Evolutionary conservation across 2,113 vertebrate species (phyloP).

Genomic region (Catharus fuscescens): DNA sequence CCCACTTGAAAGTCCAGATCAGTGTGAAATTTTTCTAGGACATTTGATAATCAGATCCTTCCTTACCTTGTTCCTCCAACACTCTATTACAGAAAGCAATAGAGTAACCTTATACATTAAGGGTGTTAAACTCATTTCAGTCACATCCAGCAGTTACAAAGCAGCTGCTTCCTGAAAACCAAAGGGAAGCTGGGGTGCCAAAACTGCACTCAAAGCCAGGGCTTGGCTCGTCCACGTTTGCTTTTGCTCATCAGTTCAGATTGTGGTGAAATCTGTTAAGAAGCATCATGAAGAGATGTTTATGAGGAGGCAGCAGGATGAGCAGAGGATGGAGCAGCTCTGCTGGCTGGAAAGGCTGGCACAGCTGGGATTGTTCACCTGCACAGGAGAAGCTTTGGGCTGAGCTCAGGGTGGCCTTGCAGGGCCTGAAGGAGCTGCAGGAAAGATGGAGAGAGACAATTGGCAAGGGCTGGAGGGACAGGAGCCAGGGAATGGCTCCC

Average conservation of each 20-base stretch:
- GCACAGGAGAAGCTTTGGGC: background rate
- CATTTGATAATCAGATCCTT: background rate
- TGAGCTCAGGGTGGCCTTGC: no score
- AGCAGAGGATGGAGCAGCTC: background rate
- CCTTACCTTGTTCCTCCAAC: background rate
- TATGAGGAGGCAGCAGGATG: background rate
- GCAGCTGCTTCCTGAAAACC: background rate
- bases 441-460: no score
- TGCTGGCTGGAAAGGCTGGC: background rate
- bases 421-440: no score
- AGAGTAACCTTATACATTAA: background rate
- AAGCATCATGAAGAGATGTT: background rate
- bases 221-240: background rate
- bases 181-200: background rate
- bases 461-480: background rate
- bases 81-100: background rate
- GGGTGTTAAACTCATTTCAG: background rate
- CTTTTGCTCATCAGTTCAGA: background rate
- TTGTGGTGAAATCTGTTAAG: background rate
- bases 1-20: background rate
- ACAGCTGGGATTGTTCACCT: background rate
- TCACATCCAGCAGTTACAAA: background rate
- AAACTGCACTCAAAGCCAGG: background rate
- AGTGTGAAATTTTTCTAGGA: background rate
- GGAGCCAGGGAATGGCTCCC: background rate